phyloP scores from a whole-genome alignment of 2,888 invertebrate genomes.

The Maniola hyperantus region DNA sequence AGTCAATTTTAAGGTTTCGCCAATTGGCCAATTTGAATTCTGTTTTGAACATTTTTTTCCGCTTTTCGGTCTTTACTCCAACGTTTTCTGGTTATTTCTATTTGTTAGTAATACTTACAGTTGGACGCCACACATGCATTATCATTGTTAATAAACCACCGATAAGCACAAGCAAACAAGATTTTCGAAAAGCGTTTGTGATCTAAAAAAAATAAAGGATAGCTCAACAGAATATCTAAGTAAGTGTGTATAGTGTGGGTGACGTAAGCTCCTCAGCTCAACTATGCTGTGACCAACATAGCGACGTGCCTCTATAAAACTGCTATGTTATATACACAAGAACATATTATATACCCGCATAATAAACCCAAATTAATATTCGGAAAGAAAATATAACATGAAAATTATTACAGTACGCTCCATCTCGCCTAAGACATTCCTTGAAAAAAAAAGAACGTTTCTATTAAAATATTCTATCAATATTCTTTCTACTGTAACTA shows the following conservation, averaged over 20 bases:
- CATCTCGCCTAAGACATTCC: constrained; percentile 74
- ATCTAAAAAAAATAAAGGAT: constrained; percentile 34
- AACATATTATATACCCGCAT: constrained; percentile 42
- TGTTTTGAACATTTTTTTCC: not conserved
- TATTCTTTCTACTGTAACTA: constrained; percentile 54
- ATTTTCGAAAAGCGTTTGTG: constrained; percentile 37
- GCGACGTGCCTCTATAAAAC: constrained; percentile 41
- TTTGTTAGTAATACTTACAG: constrained; percentile 37
- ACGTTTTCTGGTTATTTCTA: constrained; percentile 10
- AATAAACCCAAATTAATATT: constrained; percentile 46
- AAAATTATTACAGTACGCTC: constrained; percentile 60
- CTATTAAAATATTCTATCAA: constrained; percentile 46
- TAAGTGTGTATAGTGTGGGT: constrained; percentile 41
- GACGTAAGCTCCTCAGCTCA: constrained; percentile 43
- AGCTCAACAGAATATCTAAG: constrained; percentile 34
- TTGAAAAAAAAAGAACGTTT: constrained; percentile 55
- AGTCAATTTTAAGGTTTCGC: not conserved
- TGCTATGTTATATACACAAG: constrained; percentile 36
- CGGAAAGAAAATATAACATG: constrained; percentile 41
- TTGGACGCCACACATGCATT: constrained; percentile 42
- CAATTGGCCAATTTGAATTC: not conserved
- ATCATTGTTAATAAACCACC: constrained; percentile 36
- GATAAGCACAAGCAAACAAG: constrained; percentile 52
- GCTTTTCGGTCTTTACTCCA: constrained; percentile 15
- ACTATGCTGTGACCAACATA: constrained; percentile 30